Base-by-base conservation (phyloP, 2,113 vertebrate genomes). In the Aphyosemion australe region DNA sequence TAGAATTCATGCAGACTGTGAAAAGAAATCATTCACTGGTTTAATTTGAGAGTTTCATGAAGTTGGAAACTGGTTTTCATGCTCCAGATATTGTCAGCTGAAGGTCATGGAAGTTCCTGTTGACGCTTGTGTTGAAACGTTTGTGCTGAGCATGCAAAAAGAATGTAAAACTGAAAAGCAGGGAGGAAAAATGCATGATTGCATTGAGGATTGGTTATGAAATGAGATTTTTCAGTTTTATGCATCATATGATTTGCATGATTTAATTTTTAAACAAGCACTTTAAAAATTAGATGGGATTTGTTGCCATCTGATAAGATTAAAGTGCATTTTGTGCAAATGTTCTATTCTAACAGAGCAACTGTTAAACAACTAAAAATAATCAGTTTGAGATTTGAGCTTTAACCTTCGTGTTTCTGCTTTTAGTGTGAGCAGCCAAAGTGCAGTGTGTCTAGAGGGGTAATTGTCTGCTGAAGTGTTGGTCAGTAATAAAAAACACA, bases 1-100 rank as follows among this genome's bases (percentile, higher is more conserved):
- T 85, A 80, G 54, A 61, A 85, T 87, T 89, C 83, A 82, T 85
- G 54, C 21, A 42, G 56, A 81, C 52, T 55, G 78, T 79, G 68
- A 86, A 85, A 90, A 83, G 74, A 70, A 73, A 65, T 43, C 10
- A 15, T 76, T 82, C 78, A 65, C 67, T 82, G 43, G 50, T 72
- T 37, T 83, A 84, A 84, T 78, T 85, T 80, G 45, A 73, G 42
- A 19, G 39, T 57, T 79, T 74, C 71, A 76, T 64, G 60, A 55
- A 80, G 46, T 47, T 61, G 74, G 58, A 76, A 72, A 60, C 54
- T 47, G 67, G 63, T 62, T 87, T 82, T 86, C 68, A 87, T 73
- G 76, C 67, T 6, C 65, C 72, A 82, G 73, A 87, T 84, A 70
- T 72, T 82, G 83, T 54, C 76, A 78, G 69, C 37, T 82, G 69